Percentiles rank a stretch among this genome's conserved stretches.
These are phyloP conservation scores for Natator depressus DNA, from an alignment of 2,113 vertebrate species.

Conservation along the genomic window DNA sequence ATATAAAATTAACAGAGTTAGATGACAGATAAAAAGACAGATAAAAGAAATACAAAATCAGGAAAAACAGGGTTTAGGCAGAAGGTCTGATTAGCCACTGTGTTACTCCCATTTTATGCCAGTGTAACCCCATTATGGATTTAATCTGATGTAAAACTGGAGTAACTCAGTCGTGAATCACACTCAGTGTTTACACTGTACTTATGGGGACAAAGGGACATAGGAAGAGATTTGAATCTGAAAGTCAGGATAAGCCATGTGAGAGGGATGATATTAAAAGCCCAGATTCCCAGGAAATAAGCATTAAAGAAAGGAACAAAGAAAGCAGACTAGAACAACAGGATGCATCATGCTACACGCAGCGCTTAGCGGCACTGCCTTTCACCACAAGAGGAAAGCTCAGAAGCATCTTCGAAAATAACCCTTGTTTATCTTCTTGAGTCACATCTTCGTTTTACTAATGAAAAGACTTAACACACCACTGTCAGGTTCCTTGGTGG, in stretches of 20 bases:
- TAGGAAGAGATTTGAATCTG: background rate
- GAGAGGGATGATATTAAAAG: slow-evolving; percentile 1
- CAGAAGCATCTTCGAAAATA: slow-evolving; percentile 46
- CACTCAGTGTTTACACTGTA: background rate
- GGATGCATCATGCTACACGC: slow-evolving; percentile 14
- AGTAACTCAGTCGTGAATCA: background rate
- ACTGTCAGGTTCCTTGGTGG: slow-evolving; percentile 22
- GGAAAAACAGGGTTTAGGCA: background rate
- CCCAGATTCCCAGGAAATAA: background rate
- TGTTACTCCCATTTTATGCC: background rate
- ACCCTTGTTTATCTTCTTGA: slow-evolving; percentile 24
- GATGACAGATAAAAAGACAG: background rate
- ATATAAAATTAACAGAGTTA: background rate
- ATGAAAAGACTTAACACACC: slow-evolving; percentile 51
- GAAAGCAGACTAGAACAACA: background rate
- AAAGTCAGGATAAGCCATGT: background rate
- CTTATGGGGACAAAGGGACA: background rate
- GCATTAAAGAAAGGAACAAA: background rate
- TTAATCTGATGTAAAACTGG: background rate
- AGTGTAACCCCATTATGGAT: background rate
- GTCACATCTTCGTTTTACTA: slow-evolving; percentile 52
- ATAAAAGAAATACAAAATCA: background rate
- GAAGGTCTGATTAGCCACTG: accelerated
- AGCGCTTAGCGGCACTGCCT: background rate
- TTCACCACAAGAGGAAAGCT: background rate